Evolutionary conservation across 2,888 invertebrate genomes (phyloP).

Genomic region (Elgonia sp.): DNA sequence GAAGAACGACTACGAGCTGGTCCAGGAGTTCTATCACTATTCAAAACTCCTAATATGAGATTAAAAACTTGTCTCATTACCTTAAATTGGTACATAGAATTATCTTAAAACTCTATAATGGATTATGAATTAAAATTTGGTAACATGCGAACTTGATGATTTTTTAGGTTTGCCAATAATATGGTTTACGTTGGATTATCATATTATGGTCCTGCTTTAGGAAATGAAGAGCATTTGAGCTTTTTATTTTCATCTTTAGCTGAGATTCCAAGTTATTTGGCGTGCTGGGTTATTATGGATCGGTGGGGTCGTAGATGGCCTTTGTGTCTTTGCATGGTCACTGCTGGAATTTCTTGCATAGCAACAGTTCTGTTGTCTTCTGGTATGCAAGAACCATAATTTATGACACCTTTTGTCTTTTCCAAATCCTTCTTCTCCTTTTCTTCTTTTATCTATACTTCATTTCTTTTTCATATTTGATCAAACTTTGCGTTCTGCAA

Average conservation of each 20-base stretch:
- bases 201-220: conserved; percentile 96
- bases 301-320: conserved; percentile 96
- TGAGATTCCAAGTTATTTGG: conserved; percentile 95
- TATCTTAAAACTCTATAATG: background rate
- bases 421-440: no score
- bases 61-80: conserved; percentile 95
- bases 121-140: background rate
- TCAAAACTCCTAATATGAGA: conserved; percentile 95
- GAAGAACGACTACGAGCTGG: conserved; percentile 85
- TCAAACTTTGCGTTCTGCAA: no score
- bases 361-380: conserved; percentile 94
- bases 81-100: conserved; percentile 90
- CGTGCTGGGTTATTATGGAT: conserved; percentile 96
- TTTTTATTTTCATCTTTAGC: conserved; percentile 95
- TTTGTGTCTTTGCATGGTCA: conserved; percentile 91
- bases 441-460: no score
- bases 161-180: conserved; percentile 94
- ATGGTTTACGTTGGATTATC: conserved; percentile 97
- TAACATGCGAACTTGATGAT: background rate
- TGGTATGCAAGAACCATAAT: conserved; percentile 87
- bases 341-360: conserved; percentile 93
- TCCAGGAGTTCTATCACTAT: conserved; percentile 90
- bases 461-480: no score
- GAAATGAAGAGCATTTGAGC: conserved; percentile 95
- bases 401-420: background rate